A percentile compares a stretch with the other conserved stretches of the same genome.
Evolutionary conservation across 1,140 invertebrate species (phyloP).

Genomic region (Diorhabda carinulata): DNA sequence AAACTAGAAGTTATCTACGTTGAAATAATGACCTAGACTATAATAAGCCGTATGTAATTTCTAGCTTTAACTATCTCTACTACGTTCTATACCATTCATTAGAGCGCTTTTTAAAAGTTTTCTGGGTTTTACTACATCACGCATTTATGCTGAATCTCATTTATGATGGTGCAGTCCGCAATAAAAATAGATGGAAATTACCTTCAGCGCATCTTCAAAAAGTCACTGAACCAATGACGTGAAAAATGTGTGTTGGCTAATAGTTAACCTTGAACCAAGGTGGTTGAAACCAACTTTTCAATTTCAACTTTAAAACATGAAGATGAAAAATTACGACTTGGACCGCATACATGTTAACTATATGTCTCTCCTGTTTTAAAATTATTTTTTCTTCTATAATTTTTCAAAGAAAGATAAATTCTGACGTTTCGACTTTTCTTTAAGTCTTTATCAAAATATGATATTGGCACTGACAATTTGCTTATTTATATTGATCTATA

Average conservation of each 20-base stretch:
- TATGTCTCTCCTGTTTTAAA: too few species aligned
- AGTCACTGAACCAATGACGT: not conserved
- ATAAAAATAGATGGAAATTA: slow-evolving; percentile 6
- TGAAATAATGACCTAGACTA: slow-evolving; percentile 11
- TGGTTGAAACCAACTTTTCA: not conserved
- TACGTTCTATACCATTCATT: slow-evolving; percentile 11
- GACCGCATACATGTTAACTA: too few species aligned
- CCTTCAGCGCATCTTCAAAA: slow-evolving; percentile 1
- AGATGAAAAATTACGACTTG: too few species aligned
- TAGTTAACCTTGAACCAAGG: not conserved
- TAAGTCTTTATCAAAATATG: too few species aligned
- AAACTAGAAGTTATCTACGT: not conserved
- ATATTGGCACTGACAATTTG: too few species aligned
- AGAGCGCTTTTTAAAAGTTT: slow-evolving; percentile 7
- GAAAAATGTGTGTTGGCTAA: not conserved
- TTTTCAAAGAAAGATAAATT: too few species aligned
- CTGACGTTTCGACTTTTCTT: too few species aligned
- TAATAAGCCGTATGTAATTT: slow-evolving; percentile 13
- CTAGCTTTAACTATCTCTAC: slow-evolving; percentile 12
- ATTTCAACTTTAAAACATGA: too few species aligned
- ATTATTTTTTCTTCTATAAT: too few species aligned
- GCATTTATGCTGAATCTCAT: slow-evolving; percentile 16
- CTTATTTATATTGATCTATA: too few species aligned
- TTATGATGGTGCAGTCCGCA: slow-evolving; percentile 1
- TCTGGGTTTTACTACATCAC: slow-evolving; percentile 15